These are phyloP conservation scores for Desoria tigrina DNA, from an alignment of 2,888 invertebrate genomes.

Conservation along the genomic window DNA sequence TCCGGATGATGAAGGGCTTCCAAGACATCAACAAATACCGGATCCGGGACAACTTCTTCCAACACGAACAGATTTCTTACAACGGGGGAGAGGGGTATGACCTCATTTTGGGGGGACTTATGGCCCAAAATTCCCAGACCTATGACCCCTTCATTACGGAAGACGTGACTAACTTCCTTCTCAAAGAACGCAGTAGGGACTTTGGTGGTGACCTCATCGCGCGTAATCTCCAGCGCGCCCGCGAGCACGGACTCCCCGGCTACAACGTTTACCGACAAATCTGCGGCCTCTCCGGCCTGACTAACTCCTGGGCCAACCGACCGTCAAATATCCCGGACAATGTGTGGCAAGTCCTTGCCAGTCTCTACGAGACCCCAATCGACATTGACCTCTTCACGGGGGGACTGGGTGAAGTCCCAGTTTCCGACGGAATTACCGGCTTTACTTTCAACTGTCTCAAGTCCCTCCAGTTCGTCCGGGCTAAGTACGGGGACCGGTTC, in stretches of 20 bases:
- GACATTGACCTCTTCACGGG: conserved; percentile 87
- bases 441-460: conserved; percentile 84
- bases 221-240: conserved; percentile 44
- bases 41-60: conserved; percentile 50
- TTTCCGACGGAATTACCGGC: conserved; percentile 79
- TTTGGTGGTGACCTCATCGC: conserved; percentile 51
- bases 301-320: conserved; percentile 41
- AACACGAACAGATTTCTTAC: conserved; percentile 44
- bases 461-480: conserved; percentile 49
- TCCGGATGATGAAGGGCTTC: conserved; percentile 46
- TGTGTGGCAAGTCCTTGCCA: conserved; percentile 48
- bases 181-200: conserved; percentile 38
- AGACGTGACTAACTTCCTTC: conserved; percentile 50
- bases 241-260: conserved; percentile 48
- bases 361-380: conserved; percentile 47
- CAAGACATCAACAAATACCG: conserved; percentile 39
- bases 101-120: conserved; percentile 46
- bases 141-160: conserved; percentile 51
- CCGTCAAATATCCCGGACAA: conserved; percentile 49
- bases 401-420: conserved; percentile 77
- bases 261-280: conserved; percentile 50
- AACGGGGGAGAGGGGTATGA: conserved; percentile 49
- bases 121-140: conserved; percentile 50
- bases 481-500: conserved; percentile 49
- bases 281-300: conserved; percentile 42